Evolutionary conservation across 2,113 vertebrate genomes (phyloP).

Genomic region (Perognathus longimembris): DNA sequence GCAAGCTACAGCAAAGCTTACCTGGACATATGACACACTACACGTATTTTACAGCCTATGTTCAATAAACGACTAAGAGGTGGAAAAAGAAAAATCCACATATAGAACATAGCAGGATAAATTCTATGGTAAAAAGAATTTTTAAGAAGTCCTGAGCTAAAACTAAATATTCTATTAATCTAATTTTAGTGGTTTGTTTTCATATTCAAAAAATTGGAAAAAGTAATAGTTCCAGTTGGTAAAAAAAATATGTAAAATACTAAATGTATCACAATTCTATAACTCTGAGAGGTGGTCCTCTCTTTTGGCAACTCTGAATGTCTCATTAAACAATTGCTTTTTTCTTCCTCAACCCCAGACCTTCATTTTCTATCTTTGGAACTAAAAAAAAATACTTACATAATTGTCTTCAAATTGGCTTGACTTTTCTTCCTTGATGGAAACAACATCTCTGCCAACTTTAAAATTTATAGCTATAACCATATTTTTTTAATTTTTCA

Average conservation of each 20-base stretch:
- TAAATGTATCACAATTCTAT: neutral
- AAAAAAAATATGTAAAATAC: conserved; percentile 13
- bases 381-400: conserved; percentile 78
- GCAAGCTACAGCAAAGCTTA: conserved; percentile 43
- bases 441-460: conserved; percentile 74
- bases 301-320: conserved; percentile 14
- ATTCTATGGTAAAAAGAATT: conserved; percentile 25
- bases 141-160: neutral
- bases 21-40: conserved; percentile 50
- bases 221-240: neutral
- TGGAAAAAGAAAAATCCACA: neutral
- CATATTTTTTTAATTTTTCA: conserved; percentile 78
- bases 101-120: conserved; percentile 38
- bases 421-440: conserved; percentile 74
- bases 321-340: conserved; percentile 21
- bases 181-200: conserved; percentile 45
- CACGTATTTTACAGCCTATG: conserved; percentile 51
- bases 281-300: neutral
- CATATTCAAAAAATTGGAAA: neutral
- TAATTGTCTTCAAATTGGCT: conserved; percentile 78
- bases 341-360: conserved; percentile 24
- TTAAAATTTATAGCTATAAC: conserved; percentile 77
- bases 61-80: conserved; percentile 50
- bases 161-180: neutral
- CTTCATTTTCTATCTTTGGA: conserved; percentile 71